Evolutionary conservation across 2,797 vertebrate species (phyloP), one percentile per base, ranked within the genome.

Genomic region (Gymnocypris eckloni): DNA sequence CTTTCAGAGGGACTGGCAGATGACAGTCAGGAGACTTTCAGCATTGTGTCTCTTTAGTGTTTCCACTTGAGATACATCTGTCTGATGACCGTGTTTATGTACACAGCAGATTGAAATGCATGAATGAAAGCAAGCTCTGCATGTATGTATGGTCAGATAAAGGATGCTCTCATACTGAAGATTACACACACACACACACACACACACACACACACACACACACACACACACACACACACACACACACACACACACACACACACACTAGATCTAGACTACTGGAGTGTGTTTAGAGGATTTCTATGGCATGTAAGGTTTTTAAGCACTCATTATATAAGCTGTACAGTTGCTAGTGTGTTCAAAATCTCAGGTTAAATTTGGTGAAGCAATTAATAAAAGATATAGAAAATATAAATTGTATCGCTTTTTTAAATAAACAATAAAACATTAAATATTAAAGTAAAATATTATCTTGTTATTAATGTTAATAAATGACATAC

Each of bases 311-410:
- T 67, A 16, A 28, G 48, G 9, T 52, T 81, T 71, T 82, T 41
- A 22, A n/a, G 67, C 22, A 70, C 13, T 41, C n/a, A 61, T 82
- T 82, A 72, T 64, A 39, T 75, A 73, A 83, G 54, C 67, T 48
- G 16, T 50, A 37, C 6, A 37, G 22, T n/a, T 59, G 4, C 56
- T 79, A 79, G 2, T 56, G n/a, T 54, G 37, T 43, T 82, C 37
- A 72, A 25, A 70, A 82, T 54, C 15, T 70, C 4, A 54, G 45
- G 48, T 54, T 10, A 33, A 39, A 37, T 16, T 50, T 8, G 1
- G n/a, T 48, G 43, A 52, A 12, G 39, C 77, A 64, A 43, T 39
- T 59, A 9, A 77, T 77, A 39, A 8, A 59, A 41, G 15, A 41
- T 4, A 16, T 54, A 20, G 3, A 41, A 59, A 39, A 54, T 15